phyloP scores from a whole-genome alignment of 2,797 vertebrate species.

The Aplochiton taeniatus region DNA sequence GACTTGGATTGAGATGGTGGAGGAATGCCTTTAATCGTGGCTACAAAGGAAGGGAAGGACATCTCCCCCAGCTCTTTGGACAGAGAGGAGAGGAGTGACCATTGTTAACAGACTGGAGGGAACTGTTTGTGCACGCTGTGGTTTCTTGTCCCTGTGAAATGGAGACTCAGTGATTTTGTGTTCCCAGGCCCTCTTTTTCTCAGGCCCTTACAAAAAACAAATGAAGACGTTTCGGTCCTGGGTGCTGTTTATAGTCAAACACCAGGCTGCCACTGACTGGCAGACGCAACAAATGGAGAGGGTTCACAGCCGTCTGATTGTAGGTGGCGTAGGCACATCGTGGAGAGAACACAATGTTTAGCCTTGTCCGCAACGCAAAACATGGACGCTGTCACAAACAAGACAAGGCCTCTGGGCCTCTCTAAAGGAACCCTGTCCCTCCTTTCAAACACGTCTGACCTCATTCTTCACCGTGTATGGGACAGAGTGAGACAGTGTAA shows the following conservation, averaged over 20 bases:
- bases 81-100: slow-evolving; percentile 64
- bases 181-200: slow-evolving; percentile 66
- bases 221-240: slow-evolving; percentile 62
- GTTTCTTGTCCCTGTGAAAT: slow-evolving; percentile 72
- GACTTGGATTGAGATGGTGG: slow-evolving; percentile 67
- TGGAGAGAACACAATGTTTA: slow-evolving; percentile 69
- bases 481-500: no score
- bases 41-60: slow-evolving; percentile 72
- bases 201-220: slow-evolving; percentile 56
- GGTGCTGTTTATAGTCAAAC: slow-evolving; percentile 57
- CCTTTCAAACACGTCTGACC: slow-evolving; percentile 41
- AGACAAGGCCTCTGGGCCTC: not conserved
- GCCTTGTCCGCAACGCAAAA: slow-evolving; percentile 51
- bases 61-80: slow-evolving; percentile 62
- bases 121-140: slow-evolving; percentile 69
- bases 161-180: slow-evolving; percentile 66
- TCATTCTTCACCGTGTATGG: no score
- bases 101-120: slow-evolving; percentile 76
- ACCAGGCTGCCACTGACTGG: slow-evolving; percentile 33
- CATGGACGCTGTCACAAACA: slow-evolving; percentile 43
- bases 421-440: slow-evolving; percentile 17
- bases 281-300: slow-evolving; percentile 51
- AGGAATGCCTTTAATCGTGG: slow-evolving; percentile 77
- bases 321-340: slow-evolving; percentile 53
- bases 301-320: slow-evolving; percentile 54